Base-by-base conservation (phyloP, 2,888 invertebrate genomes). In the Drosophila pegasa region DNA sequence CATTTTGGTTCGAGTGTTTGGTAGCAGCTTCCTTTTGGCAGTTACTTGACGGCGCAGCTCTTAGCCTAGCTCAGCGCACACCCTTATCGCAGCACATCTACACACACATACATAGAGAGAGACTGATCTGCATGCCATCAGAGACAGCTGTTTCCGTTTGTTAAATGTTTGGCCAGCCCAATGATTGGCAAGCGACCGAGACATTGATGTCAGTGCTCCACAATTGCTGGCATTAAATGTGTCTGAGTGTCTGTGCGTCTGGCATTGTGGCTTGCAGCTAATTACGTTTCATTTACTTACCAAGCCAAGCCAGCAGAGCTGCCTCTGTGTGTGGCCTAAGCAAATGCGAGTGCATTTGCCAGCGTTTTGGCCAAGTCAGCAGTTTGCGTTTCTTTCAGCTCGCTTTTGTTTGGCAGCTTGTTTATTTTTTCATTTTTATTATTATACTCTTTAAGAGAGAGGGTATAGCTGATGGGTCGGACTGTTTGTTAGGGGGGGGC, bases 91-190 rank as follows among this genome's bases (percentile, higher is more conserved):
- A 63, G 45, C 37, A 60, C 54, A 69, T 65, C 75, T 67, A 40
- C 2, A 38, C 38, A 38, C 18, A 38, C 18, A 27, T 16, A 40
- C 7, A 22, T 27, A 45, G 8, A 29, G 16, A 18, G 12, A n/a
- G 18, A 14, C 29, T 27, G 78, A 79, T 85, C 81, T 82, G 82
- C 81, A 82, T 85, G 85, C 82, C 82, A 79, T 56, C 47, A 55
- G 74, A 75, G 90, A 90, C 90, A 90, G 90, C 88, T 90, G 90
- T 90, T 90, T 90, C 90, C 90, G 90, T 88, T 90, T 88, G 86
- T 75, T 81, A 85, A 87, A 87, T 88, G 88, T 85, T 85, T 87
- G 85, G 79, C 45, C 70, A 69, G 69, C 68, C 71, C 61, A 78
- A 82, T 81, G 85, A 87, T 86, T 87, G 88, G 86, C 86, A 87